A percentile compares a stretch with the other conserved stretches of the same genome.
Evolutionary conservation across 2,888 invertebrate species (phyloP).

Genomic region (Orthosia cruda): DNA sequence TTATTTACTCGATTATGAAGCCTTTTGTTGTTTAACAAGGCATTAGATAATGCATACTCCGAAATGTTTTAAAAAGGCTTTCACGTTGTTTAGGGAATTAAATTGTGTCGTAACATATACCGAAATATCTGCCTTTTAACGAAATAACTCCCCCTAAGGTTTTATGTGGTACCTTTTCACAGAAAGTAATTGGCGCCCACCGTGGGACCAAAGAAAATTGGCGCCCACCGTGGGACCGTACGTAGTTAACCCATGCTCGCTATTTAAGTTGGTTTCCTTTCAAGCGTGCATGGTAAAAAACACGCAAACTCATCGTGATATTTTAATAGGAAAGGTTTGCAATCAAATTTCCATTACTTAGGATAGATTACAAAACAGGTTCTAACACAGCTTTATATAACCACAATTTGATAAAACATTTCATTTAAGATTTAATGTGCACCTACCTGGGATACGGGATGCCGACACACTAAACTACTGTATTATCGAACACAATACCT

Average conservation of each 20-base stretch:
- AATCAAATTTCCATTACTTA: constrained; percentile 68
- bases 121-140: constrained; percentile 44
- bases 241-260: constrained; percentile 68
- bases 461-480: constrained; percentile 66
- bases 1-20: constrained; percentile 73
- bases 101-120: constrained; percentile 50
- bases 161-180: constrained; percentile 35
- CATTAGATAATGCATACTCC: constrained; percentile 64
- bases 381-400: constrained; percentile 49
- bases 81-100: constrained; percentile 49
- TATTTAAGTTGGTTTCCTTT: constrained; percentile 74
- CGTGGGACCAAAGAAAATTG: constrained; percentile 69
- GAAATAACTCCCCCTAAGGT: constrained; percentile 38
- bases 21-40: constrained; percentile 73
- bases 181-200: constrained; percentile 67
- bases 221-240: constrained; percentile 72
- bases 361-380: constrained; percentile 53
- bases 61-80: constrained; percentile 57
- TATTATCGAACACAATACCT: constrained; percentile 67
- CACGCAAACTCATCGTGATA: constrained; percentile 72
- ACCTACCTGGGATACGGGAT: constrained; percentile 73
- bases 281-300: constrained; percentile 68
- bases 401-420: constrained; percentile 56
- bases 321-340: constrained; percentile 63
- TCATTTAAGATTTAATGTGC: constrained; percentile 61